Evolutionary conservation across 2,888 invertebrate genomes (phyloP).

Genomic region (Ectemnius cavifrons): DNA sequence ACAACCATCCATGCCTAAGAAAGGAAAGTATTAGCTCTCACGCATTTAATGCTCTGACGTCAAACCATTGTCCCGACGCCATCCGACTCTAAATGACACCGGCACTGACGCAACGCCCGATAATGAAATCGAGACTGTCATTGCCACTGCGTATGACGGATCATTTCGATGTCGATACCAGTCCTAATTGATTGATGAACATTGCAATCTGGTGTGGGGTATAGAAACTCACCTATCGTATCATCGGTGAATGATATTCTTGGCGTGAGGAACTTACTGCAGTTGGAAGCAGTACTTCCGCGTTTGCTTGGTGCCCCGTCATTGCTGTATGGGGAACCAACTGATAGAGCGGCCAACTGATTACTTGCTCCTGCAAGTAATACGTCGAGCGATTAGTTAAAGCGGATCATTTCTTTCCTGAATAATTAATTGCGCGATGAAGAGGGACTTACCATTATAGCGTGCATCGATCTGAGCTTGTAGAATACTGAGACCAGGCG

Average conservation of each 20-base stretch:
- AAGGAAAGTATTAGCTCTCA: background rate
- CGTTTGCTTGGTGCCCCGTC: slow-evolving; percentile 60
- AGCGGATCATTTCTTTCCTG: too few species aligned
- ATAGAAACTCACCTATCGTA: slow-evolving; percentile 68
- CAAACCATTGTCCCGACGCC: too few species aligned
- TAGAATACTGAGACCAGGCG: slow-evolving; percentile 89
- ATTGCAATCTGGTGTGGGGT: too few species aligned
- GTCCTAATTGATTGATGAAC: too few species aligned
- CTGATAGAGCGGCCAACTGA: slow-evolving; percentile 61
- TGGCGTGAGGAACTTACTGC: slow-evolving; percentile 70
- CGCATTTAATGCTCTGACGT: background rate
- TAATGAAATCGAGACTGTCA: too few species aligned
- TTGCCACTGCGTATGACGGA: too few species aligned
- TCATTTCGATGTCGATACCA: too few species aligned
- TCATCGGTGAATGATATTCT: slow-evolving; percentile 77
- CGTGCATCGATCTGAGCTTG: slow-evolving; percentile 89
- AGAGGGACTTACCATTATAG: slow-evolving; percentile 71
- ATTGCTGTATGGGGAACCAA: slow-evolving; percentile 57
- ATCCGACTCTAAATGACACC: too few species aligned
- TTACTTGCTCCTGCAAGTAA: slow-evolving; percentile 54
- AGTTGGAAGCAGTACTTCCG: slow-evolving; percentile 65
- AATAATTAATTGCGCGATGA: background rate
- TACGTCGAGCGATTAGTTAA: too few species aligned
- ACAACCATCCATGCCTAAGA: background rate
- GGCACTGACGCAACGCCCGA: too few species aligned